These are phyloP conservation scores for Ommatoiulus sabulosus DNA, from an alignment of 2,888 invertebrate species.

Conservation along the genomic window DNA sequence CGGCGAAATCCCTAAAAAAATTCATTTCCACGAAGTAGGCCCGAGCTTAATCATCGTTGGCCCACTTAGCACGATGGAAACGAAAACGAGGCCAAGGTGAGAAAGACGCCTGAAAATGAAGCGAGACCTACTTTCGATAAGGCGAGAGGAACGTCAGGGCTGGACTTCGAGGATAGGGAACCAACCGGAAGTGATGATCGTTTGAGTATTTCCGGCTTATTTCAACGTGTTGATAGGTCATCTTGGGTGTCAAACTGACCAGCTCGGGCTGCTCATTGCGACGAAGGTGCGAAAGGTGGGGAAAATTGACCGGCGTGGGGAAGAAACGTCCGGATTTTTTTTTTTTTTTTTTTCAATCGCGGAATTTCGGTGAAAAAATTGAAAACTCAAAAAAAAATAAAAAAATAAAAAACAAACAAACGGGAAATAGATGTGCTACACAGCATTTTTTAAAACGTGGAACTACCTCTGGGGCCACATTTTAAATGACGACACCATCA, in stretches of 20 bases:
- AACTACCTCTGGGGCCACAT: too few relatives aligned
- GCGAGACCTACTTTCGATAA: background rate
- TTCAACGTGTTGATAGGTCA: too few relatives aligned
- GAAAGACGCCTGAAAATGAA: background rate
- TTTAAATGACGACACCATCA: too few relatives aligned
- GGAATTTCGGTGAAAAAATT: too few relatives aligned
- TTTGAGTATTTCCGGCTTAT: background rate
- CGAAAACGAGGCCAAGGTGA: slow-evolving; percentile 10
- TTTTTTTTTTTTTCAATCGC: too few relatives aligned
- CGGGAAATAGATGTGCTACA: too few relatives aligned
- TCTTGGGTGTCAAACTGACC: slow-evolving; percentile 23
- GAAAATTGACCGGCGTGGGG: background rate
- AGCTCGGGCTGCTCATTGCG: background rate
- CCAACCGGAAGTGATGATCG: background rate
- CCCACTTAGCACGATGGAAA: background rate
- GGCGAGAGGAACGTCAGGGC: background rate
- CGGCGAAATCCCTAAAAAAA: background rate
- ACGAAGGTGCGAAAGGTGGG: background rate
- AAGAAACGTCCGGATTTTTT: too few relatives aligned
- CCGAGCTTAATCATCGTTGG: slow-evolving; percentile 12
- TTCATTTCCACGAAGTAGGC: background rate
- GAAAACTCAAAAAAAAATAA: background rate
- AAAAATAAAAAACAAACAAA: background rate
- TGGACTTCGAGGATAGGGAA: background rate
- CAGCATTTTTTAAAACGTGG: too few relatives aligned